phyloP scores from a whole-genome alignment of 1,140 invertebrate species.

The Octopus sinensis region DNA sequence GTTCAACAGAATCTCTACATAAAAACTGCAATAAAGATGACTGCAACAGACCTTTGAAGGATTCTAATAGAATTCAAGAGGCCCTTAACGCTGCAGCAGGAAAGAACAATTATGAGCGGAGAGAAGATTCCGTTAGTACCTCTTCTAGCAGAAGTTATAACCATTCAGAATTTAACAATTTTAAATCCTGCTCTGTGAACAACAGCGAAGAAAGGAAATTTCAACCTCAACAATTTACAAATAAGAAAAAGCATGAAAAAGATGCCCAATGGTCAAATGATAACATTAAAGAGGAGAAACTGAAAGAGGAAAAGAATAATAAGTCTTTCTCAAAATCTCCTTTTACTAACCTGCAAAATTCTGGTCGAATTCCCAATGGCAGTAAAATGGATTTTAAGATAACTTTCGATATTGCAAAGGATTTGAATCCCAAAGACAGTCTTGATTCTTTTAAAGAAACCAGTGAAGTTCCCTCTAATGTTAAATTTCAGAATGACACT shows the following conservation, averaged over 20 bases:
- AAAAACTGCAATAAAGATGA: no score
- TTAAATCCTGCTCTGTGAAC: no score
- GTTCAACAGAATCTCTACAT: no score
- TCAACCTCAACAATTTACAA: no score
- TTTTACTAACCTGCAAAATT: not conserved
- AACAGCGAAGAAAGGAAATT: no score
- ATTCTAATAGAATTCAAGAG: no score
- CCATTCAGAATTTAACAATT: no score
- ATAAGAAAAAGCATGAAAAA: not conserved
- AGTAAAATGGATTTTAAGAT: not conserved
- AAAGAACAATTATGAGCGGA: no score
- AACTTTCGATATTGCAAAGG: not conserved
- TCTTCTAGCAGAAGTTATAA: no score
- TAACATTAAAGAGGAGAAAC: not conserved
- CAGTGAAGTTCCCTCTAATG: not conserved
- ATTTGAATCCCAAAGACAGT: not conserved
- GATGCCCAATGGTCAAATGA: not conserved
- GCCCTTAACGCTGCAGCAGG: no score
- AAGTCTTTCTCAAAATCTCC: not conserved
- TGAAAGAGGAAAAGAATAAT: not conserved
- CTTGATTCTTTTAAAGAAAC: not conserved
- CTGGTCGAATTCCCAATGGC: not conserved
- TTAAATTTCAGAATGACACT: not conserved
- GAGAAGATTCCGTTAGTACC: no score
- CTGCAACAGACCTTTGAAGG: no score